A percentile compares a stretch with the other conserved stretches of the same genome.
These are phyloP conservation scores for Acarapis woodi DNA, from an alignment of 1,140 invertebrate species.

Conservation along the genomic window DNA sequence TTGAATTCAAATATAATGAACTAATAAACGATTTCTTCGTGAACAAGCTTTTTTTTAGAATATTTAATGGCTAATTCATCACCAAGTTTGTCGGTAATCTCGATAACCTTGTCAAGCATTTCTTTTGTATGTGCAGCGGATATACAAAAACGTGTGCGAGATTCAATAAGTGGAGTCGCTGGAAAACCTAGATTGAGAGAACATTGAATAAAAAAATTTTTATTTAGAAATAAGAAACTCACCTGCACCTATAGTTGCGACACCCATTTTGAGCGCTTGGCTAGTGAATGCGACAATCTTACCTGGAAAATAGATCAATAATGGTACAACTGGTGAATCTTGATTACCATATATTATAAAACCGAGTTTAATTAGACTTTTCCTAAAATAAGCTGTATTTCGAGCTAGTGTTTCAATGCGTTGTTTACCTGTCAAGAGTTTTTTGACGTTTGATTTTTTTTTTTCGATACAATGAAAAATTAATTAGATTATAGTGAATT, in stretches of 20 bases:
- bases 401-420: slow-evolving; percentile 45
- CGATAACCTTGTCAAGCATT: slow-evolving; percentile 56
- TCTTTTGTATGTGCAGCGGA: slow-evolving; percentile 84
- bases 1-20: too few relatives aligned
- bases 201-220: too few relatives aligned
- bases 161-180: slow-evolving; percentile 79
- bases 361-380: slow-evolving; percentile 56
- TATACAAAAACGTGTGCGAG: slow-evolving; percentile 75
- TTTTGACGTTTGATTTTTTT: too few relatives aligned
- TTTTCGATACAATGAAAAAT: neutral
- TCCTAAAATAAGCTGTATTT: slow-evolving; percentile 64
- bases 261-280: slow-evolving; percentile 39
- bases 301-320: slow-evolving; percentile 74
- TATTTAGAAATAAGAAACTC: too few relatives aligned
- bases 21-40: neutral
- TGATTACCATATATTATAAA: slow-evolving; percentile 82
- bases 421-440: slow-evolving; percentile 22
- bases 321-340: slow-evolving; percentile 84
- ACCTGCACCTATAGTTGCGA: slow-evolving; percentile 83
- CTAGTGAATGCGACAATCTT: slow-evolving; percentile 66
- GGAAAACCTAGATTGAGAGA: too few relatives aligned
- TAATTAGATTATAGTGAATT: neutral
- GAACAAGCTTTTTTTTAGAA: slow-evolving; percentile 1
- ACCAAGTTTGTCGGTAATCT: slow-evolving; percentile 7
- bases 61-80: slow-evolving; percentile 8